Percentiles rank a stretch among this genome's conserved stretches.
Conservation (phyloP, 2,888 invertebrate species). For the Rhopalosiphum nymphaeae region DNA sequence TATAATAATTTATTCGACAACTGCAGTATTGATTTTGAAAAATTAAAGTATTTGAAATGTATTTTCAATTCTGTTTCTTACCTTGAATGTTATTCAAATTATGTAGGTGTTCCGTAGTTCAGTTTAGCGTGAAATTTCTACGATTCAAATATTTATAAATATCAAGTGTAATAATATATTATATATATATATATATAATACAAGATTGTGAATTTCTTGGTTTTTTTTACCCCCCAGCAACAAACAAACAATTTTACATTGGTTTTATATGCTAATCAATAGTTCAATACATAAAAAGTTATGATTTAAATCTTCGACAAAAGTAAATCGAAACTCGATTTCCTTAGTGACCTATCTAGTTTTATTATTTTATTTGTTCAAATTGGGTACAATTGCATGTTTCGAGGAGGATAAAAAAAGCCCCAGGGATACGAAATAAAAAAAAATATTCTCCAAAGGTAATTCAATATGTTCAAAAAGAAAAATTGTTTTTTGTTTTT, state of each 20-base stretch:
- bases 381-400: conserved; percentile 43
- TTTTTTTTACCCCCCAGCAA: background rate
- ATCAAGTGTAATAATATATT: background rate
- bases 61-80: no score
- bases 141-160: background rate
- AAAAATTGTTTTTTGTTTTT: conserved; percentile 37
- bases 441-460: conserved; percentile 23
- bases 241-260: conserved; percentile 6
- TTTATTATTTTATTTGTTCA: conserved; percentile 10
- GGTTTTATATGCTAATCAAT: background rate
- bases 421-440: conserved; percentile 18
- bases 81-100: no score
- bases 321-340: conserved; percentile 47
- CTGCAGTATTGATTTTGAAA: background rate
- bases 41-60: background rate
- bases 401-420: conserved; percentile 16
- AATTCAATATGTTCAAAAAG: conserved; percentile 8
- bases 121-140: background rate
- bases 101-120: background rate
- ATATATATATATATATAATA: background rate
- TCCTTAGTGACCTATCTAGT: background rate
- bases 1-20: background rate
- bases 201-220: background rate
- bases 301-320: conserved; percentile 33
- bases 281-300: background rate